phyloP scores from a whole-genome alignment of 2,797 vertebrate genomes.

The Perodicticus potto region DNA sequence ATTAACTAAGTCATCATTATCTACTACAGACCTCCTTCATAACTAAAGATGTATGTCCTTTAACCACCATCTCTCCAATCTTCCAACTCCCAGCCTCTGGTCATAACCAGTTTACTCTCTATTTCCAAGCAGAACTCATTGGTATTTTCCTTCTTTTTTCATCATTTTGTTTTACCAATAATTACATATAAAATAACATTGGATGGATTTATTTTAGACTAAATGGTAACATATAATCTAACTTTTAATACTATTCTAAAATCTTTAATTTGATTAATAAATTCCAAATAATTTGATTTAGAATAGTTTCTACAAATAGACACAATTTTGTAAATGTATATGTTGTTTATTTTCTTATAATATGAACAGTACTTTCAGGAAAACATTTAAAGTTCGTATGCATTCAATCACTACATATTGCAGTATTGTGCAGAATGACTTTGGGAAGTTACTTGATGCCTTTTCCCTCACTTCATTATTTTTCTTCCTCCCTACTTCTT shows the following conservation, averaged over 20 bases:
- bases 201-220: background rate
- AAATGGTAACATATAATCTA: background rate
- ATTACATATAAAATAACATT: background rate
- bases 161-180: background rate
- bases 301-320: background rate
- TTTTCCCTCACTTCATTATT: background rate
- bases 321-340: background rate
- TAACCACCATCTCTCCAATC: background rate
- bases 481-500: too few relatives aligned
- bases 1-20: background rate
- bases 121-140: background rate
- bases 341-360: background rate
- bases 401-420: background rate
- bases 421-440: background rate
- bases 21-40: background rate
- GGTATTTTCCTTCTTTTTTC: background rate
- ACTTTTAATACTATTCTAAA: background rate
- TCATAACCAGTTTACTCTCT: background rate
- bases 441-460: background rate
- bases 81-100: background rate
- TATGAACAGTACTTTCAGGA: background rate
- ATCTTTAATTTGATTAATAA: background rate
- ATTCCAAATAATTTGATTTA: background rate
- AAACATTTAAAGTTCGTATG: background rate
- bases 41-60: background rate